Base-by-base conservation (phyloP, 2,888 invertebrate species). In the Eilema sororculum region DNA sequence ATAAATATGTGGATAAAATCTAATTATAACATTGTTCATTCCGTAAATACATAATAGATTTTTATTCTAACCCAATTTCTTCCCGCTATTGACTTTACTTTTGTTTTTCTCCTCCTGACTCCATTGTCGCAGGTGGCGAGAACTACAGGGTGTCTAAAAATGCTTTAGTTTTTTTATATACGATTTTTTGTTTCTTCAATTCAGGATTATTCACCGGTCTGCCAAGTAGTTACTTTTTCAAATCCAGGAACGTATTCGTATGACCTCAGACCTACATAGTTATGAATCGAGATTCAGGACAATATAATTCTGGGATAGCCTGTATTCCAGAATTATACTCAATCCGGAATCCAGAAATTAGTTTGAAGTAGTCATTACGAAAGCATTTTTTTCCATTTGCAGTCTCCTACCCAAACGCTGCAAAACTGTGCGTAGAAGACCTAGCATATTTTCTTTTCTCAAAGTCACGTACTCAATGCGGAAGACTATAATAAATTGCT, bases 71-170 rank as follows among this genome's bases (percentile, higher is more conserved):
- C 56, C 52, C 56, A 65, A 52, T 61, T 65, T 65, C 61, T 22
- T 56, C 24, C 65, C 62, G 37, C 66, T 61, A 61, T 75, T 77
- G 75, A 71, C 75, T 81, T 80, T 74, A 71, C 69, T 83, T n/a
- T 83, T 81, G 77, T 83, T 78, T 83, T 81, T 76, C 77, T 78
- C 71, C 69, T 69, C 67, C 59, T 69, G 66, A 63, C 56, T 78
- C 76, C 76, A 82, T 66, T 78, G 82, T 78, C 75, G 65, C 83
- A 83, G 84, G 83, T 83, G 84, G 70, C 72, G 71, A 71, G 61
- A 66, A 56, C 56, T 76, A 78, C 78, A 79, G 80, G 80, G 8
- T 13, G 68, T 75, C 60, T 3, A 65, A 68, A 22, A 37, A 22
- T 2, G 37, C 57, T 65, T 25, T 52, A 57, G 41, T 74, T 24